Base-by-base conservation (phyloP, 2,797 vertebrate species). In the Moxostoma hubbsi region DNA sequence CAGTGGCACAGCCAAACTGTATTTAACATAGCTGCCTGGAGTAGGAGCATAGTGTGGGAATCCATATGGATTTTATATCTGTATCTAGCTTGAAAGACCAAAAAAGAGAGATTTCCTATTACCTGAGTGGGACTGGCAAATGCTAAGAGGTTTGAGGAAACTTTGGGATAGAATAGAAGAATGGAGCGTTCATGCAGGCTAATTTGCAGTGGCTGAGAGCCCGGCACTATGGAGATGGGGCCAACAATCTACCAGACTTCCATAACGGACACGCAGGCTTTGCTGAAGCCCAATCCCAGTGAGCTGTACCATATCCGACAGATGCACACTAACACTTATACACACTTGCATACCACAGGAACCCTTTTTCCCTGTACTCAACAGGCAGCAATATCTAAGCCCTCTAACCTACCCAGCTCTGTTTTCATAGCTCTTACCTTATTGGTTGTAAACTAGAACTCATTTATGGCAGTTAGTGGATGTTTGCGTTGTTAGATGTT, bases 401-500 rank as follows among this genome's bases (percentile, higher is more conserved):
- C 51, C 66, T 15, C 18, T 69, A 63, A 66, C 18, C 50, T 73
- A 73, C 16, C n/a, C n/a, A 13, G 18, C 51, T 55, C 45, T 74
- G 49, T 58, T 80, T 64, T 66, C 69, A 54, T 24, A 49, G 50
- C 65, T 72, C 50, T 70, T 54, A 46, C 58, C 62, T 80, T 43
- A 24, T 36, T 67, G 68, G 74, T 61, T 55, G 73, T 50, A 64
- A 62, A 51, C 66, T 46, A 65, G 36, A 74, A 85, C 73, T 58
- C 77, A 72, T 75, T 77, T 36, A 36, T 65, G 70, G 79, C 78
- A 82, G 72, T 83, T 58, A 77, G 65, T 72, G 64, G n/a, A 50
- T 80, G 53, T 80, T 43, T 84, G 80, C 49, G 77, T 82, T 82
- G 80, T 86, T 77, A 86, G 80, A 83, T 83, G 66, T 81, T 84